Conservation (phyloP, 2,113 vertebrate species). For the Serinus canaria region DNA sequence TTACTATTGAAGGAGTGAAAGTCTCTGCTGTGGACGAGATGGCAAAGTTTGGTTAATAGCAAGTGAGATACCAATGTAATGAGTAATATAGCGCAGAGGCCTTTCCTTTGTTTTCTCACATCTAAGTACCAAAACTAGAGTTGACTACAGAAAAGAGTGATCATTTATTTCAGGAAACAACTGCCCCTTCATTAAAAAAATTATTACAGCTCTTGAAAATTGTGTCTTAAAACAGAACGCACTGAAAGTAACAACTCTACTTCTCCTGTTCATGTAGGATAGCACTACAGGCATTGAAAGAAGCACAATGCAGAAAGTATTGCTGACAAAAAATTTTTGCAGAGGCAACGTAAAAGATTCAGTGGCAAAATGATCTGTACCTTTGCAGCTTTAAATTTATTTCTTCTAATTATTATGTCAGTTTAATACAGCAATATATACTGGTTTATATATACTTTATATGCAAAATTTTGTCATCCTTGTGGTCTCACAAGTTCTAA, state of each 20-base stretch:
- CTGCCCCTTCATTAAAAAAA: neutral
- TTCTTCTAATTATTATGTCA: neutral
- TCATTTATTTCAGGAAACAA: neutral
- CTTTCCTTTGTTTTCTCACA: neutral
- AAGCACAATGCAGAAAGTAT: neutral
- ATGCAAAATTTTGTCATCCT: neutral
- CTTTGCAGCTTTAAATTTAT: neutral
- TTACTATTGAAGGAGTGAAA: neutral
- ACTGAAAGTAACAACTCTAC: neutral
- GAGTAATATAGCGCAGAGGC: neutral
- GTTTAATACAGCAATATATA: neutral
- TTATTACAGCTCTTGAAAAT: neutral
- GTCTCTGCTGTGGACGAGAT: neutral
- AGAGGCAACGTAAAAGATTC: neutral
- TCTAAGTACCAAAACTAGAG: neutral
- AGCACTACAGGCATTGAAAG: neutral
- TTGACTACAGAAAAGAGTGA: rapidly evolving
- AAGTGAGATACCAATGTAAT: neutral
- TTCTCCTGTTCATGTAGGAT: neutral
- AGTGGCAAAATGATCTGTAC: neutral
- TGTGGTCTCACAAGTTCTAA: neutral
- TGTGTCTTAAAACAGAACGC: neutral
- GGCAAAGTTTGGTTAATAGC: neutral
- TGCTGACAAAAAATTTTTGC: neutral
- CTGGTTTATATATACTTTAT: neutral